Evolutionary conservation across 2,888 invertebrate genomes (phyloP).

Genomic region (Malthinus flaveolus): DNA sequence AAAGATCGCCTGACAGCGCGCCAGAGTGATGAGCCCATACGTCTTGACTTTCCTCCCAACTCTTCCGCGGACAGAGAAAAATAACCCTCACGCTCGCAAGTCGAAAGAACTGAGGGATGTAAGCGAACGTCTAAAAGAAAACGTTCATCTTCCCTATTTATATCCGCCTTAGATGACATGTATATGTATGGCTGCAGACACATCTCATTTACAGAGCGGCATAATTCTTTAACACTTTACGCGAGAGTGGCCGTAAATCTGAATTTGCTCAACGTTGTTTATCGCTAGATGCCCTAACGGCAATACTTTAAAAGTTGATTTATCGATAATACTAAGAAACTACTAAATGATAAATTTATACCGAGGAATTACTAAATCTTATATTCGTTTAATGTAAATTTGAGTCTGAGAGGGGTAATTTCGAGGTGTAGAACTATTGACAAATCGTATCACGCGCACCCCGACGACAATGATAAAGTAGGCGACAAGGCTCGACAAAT

Average conservation of each 20-base stretch:
- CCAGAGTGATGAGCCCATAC: conserved; percentile 55
- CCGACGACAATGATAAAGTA: conserved; percentile 54
- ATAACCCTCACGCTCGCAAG: conserved; percentile 52
- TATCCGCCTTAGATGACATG: conserved; percentile 52
- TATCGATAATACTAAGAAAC: conserved; percentile 46
- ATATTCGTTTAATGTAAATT: conserved; percentile 28
- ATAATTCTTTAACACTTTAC: conserved; percentile 61
- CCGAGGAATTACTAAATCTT: conserved; percentile 47
- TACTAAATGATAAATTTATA: conserved; percentile 50
- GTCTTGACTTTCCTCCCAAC: conserved; percentile 48
- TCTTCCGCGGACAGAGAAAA: conserved; percentile 50
- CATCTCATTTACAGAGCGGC: conserved; percentile 60
- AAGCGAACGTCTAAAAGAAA: conserved; percentile 47
- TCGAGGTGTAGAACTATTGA: conserved; percentile 36
- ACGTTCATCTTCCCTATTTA: conserved; percentile 54
- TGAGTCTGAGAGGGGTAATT: neutral
- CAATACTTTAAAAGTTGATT: conserved; percentile 42
- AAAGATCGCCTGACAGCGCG: conserved; percentile 52
- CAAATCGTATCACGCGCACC: conserved; percentile 46
- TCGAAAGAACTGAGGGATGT: conserved; percentile 45
- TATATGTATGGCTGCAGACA: conserved; percentile 55
- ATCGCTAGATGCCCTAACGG: conserved; percentile 44
- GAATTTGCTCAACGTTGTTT: conserved; percentile 50
- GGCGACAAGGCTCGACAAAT: conserved; percentile 55
- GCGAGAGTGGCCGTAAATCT: conserved; percentile 53